Conservation (phyloP, 2,888 invertebrate species). For the Sphinx pinastri region DNA sequence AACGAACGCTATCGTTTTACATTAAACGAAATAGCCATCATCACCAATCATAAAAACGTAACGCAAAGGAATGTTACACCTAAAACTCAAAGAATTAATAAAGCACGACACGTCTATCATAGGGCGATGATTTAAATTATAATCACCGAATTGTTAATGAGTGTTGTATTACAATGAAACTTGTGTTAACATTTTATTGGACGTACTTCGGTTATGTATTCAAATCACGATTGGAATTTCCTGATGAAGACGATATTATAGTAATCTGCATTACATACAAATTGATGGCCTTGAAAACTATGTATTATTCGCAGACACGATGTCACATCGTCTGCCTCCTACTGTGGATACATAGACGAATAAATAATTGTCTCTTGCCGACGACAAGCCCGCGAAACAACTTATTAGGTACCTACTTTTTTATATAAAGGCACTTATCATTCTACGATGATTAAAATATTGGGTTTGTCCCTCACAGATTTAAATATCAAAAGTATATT, state of each 20-base stretch:
- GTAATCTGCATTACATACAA: constrained; percentile 51
- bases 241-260: constrained; percentile 54
- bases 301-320: constrained; percentile 32
- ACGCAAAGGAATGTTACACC: not conserved
- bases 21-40: too few species aligned
- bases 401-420: not conserved
- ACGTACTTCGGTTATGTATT: constrained; percentile 44
- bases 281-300: constrained; percentile 51
- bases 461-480: not conserved
- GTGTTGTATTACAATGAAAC: constrained; percentile 1
- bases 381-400: not conserved
- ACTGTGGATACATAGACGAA: not conserved
- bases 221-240: constrained; percentile 57
- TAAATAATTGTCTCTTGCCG: constrained; percentile 1
- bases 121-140: not conserved
- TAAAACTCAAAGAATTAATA: constrained; percentile 3
- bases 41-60: too few species aligned
- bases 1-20: too few species aligned
- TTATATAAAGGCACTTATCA: not conserved
- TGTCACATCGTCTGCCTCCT: constrained; percentile 16
- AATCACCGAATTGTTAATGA: not conserved
- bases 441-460: not conserved
- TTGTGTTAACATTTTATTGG: not conserved
- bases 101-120: not conserved
- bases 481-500: not conserved